Conservation (phyloP, 2,888 invertebrate species). For the Harpalus rufipes region DNA sequence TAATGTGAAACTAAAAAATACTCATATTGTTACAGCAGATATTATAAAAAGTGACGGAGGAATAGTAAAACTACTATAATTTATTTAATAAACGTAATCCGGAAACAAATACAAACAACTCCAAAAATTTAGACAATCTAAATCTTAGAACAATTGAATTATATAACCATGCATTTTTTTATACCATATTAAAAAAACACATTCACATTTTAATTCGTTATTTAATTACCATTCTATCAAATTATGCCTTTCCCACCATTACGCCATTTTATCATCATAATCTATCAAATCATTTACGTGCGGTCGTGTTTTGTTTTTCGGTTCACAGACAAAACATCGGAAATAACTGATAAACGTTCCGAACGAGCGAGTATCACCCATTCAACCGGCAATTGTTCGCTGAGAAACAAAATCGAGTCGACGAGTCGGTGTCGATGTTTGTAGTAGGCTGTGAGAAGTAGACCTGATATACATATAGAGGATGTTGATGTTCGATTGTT, state of each 20-base stretch:
- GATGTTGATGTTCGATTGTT: conserved; percentile 39
- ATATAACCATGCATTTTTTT: conserved; percentile 8
- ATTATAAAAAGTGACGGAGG: background rate
- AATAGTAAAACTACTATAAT: background rate
- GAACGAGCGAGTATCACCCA: conserved; percentile 21
- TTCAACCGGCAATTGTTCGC: conserved; percentile 40
- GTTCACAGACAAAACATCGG: conserved; percentile 48
- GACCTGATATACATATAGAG: conserved; percentile 46
- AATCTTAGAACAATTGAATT: conserved; percentile 33
- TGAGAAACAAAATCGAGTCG: conserved; percentile 20
- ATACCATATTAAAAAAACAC: background rate
- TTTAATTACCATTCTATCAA: background rate
- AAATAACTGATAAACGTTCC: conserved; percentile 50
- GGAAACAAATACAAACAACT: conserved; percentile 4
- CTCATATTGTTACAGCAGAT: background rate
- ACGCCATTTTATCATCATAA: conserved; percentile 8
- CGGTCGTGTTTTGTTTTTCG: conserved; percentile 33
- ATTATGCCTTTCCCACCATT: conserved; percentile 27
- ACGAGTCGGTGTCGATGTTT: background rate
- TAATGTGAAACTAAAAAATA: background rate
- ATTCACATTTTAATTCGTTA: background rate
- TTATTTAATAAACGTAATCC: background rate
- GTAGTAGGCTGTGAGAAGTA: conserved; percentile 52
- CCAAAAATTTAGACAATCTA: conserved; percentile 11
- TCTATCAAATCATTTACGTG: background rate